Percentiles rank a stretch among this genome's conserved stretches.
These are phyloP conservation scores for Labroides dimidiatus DNA, from an alignment of 2,797 vertebrate genomes.

Conservation along the genomic window DNA sequence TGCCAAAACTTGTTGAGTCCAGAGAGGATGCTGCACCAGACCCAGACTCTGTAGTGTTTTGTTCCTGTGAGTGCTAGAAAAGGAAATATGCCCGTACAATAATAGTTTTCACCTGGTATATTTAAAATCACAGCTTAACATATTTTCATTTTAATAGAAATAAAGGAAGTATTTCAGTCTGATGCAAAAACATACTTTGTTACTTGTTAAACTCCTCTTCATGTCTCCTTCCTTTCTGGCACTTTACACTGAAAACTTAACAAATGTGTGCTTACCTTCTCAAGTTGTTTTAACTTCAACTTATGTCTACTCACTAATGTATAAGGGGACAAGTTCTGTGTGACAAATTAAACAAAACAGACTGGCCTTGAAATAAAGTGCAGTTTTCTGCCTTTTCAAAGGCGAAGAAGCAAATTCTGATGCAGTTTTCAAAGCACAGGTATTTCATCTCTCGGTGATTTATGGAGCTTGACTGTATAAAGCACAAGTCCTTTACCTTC, in stretches of 20 bases:
- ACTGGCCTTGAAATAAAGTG: conserved; percentile 16
- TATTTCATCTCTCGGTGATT: conserved; percentile 52
- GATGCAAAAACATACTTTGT: not conserved
- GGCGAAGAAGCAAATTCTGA: conserved; percentile 44
- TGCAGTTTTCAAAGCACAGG: conserved; percentile 31
- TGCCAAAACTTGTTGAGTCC: conserved; percentile 45
- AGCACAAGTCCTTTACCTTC: conserved; percentile 48
- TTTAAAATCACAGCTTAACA: not conserved
- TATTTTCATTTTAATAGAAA: not conserved
- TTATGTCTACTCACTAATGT: conserved; percentile 24
- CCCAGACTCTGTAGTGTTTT: conserved; percentile 17
- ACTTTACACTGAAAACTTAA: conserved; percentile 29
- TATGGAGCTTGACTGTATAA: conserved; percentile 28
- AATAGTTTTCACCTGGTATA: conserved; percentile 7
- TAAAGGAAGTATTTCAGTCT: not conserved
- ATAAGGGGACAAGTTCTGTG: conserved; percentile 17
- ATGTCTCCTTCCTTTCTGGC: not conserved
- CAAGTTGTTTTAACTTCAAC: conserved; percentile 20
- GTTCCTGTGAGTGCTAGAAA: conserved; percentile 13
- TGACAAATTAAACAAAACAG: conserved; percentile 29
- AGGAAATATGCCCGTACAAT: conserved; percentile 11
- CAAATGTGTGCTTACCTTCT: not conserved
- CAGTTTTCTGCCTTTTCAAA: conserved; percentile 10
- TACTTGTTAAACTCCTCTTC: conserved; percentile 24
- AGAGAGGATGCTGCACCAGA: conserved; percentile 28